Evolutionary conservation across 2,113 vertebrate genomes (phyloP).

Genomic region (Xenus cinereus): DNA sequence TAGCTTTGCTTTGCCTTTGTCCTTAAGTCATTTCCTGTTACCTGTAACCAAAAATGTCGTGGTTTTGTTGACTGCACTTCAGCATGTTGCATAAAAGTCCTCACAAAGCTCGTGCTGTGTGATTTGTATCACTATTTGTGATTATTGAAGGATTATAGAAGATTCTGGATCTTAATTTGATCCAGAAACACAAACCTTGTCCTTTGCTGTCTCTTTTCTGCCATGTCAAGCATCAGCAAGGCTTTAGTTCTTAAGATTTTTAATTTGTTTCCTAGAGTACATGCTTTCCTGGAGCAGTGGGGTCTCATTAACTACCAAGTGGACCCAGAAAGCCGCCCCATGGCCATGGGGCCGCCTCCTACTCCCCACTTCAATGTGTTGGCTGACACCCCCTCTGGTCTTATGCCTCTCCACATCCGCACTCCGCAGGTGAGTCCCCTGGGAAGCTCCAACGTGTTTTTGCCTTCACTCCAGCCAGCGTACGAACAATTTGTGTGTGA

Average conservation of each 20-base stretch:
- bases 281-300: slow-evolving; percentile 98
- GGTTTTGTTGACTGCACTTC: background rate
- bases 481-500: rapidly evolving
- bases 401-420: slow-evolving; percentile 92
- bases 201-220: background rate
- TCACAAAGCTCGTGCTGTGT: rapidly evolving
- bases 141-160: background rate
- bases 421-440: slow-evolving; percentile 82
- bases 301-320: slow-evolving; percentile 98
- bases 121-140: background rate
- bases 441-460: rapidly evolving
- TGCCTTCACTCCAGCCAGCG: background rate
- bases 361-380: slow-evolving; percentile 97
- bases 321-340: slow-evolving; percentile 92
- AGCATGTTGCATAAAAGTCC: background rate
- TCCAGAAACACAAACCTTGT: background rate
- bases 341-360: slow-evolving; percentile 95
- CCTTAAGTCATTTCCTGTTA: background rate
- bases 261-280: slow-evolving; percentile 76
- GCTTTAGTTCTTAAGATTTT: too few relatives aligned
- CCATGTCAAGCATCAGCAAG: rapidly evolving
- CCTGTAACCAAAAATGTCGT: background rate
- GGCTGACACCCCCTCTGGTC: slow-evolving; percentile 91
- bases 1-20: background rate
- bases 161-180: background rate